Evolutionary conservation across 2,888 invertebrate species (phyloP).

Genomic region (Scaeva pyrastri): DNA sequence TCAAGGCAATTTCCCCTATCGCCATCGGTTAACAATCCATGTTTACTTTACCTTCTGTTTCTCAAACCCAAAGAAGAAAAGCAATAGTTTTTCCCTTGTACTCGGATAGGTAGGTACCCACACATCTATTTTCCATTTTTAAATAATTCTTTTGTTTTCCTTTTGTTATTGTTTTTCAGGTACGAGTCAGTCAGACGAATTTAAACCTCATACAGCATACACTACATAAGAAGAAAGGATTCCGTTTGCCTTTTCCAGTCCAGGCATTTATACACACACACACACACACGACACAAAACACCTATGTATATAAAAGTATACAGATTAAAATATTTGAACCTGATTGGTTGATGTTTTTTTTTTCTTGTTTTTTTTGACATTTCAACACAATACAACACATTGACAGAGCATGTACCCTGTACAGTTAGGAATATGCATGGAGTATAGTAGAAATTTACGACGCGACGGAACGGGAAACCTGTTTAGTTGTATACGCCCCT

Average conservation of each 20-base stretch:
- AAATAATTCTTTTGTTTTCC: background rate
- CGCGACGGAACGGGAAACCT: slow-evolving; percentile 36
- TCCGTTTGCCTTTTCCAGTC: background rate
- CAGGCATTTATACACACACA: background rate
- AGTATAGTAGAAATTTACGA: slow-evolving; percentile 44
- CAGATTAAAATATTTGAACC: slow-evolving; percentile 24
- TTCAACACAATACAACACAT: slow-evolving; percentile 32
- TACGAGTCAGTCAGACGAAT: slow-evolving; percentile 46
- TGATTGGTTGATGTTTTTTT: slow-evolving; percentile 62
- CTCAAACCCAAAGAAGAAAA: slow-evolving; percentile 27
- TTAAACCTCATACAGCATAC: slow-evolving; percentile 10
- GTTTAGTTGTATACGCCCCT: slow-evolving; percentile 69
- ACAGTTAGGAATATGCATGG: slow-evolving; percentile 49
- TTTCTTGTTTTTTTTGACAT: too few species aligned
- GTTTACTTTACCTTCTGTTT: background rate
- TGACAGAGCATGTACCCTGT: slow-evolving; percentile 28
- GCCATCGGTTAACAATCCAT: slow-evolving; percentile 10
- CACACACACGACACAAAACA: background rate
- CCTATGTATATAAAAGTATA: background rate
- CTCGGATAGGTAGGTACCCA: too few species aligned
- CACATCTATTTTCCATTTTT: background rate
- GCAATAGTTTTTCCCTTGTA: background rate
- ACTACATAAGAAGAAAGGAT: slow-evolving; percentile 14
- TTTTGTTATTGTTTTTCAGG: background rate
- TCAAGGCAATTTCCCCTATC: slow-evolving; percentile 64